phyloP scores from a whole-genome alignment of 2,888 invertebrate species.

The Fragum fragum region DNA sequence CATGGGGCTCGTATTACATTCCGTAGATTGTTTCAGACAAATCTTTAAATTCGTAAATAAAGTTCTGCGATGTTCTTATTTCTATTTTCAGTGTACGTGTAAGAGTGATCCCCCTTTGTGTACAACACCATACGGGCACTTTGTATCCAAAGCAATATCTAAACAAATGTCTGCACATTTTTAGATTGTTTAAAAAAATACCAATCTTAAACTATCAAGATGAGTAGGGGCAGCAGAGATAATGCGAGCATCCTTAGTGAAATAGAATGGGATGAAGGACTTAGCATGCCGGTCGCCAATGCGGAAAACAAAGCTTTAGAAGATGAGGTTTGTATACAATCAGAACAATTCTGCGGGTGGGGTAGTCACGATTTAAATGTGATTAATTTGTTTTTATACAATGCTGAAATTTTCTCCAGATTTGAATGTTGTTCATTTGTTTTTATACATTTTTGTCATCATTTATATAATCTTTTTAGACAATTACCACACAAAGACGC shows the following conservation, averaged over 20 bases:
- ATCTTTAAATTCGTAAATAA: no score
- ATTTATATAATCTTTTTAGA: no score
- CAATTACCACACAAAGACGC: no score
- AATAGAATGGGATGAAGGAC: conserved; percentile 86
- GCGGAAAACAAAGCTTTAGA: conserved; percentile 85
- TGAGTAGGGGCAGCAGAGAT: conserved; percentile 75
- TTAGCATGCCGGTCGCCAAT: conserved; percentile 87
- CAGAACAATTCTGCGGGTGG: conserved; percentile 50
- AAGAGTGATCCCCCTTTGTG: conserved; percentile 12
- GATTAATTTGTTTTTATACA: no score
- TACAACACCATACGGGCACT: conserved; percentile 71
- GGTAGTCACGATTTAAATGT: conserved; percentile 16
- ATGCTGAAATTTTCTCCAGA: no score
- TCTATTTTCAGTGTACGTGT: neutral
- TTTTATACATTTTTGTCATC: no score
- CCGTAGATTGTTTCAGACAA: no score
- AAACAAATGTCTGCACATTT: conserved; percentile 65
- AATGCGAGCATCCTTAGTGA: conserved; percentile 83
- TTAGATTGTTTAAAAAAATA: conserved; percentile 21
- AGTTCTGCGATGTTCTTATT: no score
- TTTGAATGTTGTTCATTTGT: no score
- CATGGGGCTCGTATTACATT: no score
- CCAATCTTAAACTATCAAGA: conserved; percentile 56
- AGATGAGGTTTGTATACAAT: conserved; percentile 77
- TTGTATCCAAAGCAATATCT: conserved; percentile 80